These are phyloP conservation scores for Lucifuga dentata DNA, from an alignment of 2,113 vertebrate genomes.

Conservation along the genomic window DNA sequence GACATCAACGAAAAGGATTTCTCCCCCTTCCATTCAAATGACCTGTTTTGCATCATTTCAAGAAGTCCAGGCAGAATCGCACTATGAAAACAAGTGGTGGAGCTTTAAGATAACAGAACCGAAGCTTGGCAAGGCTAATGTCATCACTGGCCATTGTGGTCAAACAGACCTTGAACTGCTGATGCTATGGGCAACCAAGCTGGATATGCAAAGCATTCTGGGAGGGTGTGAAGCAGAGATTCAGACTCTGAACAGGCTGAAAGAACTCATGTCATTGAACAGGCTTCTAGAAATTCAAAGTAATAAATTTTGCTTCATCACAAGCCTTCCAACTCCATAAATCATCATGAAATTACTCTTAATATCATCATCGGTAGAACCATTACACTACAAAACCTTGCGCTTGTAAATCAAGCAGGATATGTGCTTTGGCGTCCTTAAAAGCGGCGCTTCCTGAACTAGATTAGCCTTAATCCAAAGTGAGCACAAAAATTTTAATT, in stretches of 20 bases:
- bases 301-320: not conserved
- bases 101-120: conserved; percentile 77
- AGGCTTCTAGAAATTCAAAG: not conserved
- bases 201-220: conserved; percentile 68
- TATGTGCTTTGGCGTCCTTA: not conserved
- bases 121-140: conserved; percentile 40
- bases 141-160: conserved; percentile 69
- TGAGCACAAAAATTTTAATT: conserved; percentile 71
- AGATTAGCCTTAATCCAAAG: conserved; percentile 59
- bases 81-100: conserved; percentile 70
- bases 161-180: conserved; percentile 60
- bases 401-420: not conserved
- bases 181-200: conserved; percentile 50
- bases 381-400: not conserved
- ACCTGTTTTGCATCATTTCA: conserved; percentile 70
- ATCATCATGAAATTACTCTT: too few relatives aligned
- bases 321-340: not conserved
- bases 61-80: conserved; percentile 42
- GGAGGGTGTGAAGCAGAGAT: not conserved
- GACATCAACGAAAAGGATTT: conserved; percentile 52
- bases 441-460: conserved; percentile 11
- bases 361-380: too few relatives aligned
- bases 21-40: conserved; percentile 72
- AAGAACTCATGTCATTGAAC: not conserved
- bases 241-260: not conserved